A percentile compares a stretch with the other conserved stretches of the same genome.
phyloP scores from a whole-genome alignment of 2,888 invertebrate genomes.

The Netelia melanura region DNA sequence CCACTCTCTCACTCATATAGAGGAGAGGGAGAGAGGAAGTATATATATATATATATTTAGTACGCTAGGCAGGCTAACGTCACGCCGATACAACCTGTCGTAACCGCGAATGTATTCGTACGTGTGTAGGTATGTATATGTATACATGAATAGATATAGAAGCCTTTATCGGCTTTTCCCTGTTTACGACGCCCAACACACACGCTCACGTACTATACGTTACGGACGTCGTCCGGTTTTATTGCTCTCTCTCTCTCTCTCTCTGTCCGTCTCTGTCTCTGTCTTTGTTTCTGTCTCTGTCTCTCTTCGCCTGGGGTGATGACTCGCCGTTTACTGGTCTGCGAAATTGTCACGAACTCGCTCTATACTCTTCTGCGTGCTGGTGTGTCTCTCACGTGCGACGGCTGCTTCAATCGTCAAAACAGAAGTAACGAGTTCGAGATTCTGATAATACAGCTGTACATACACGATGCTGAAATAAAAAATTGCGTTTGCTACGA shows the following conservation, averaged over 20 bases:
- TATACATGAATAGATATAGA: conserved; percentile 17
- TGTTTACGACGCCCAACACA: conserved; percentile 72
- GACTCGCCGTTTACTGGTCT: conserved; percentile 62
- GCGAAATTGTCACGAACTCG: conserved; percentile 58
- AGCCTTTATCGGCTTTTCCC: conserved; percentile 71
- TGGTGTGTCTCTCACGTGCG: conserved; percentile 37
- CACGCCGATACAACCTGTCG: conserved; percentile 56
- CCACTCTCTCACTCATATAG: too few relatives aligned
- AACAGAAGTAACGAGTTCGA: conserved; percentile 46
- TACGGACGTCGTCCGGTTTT: conserved; percentile 74
- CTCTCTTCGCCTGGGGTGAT: conserved; percentile 43
- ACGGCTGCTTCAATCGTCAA: conserved; percentile 61
- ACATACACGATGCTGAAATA: conserved; percentile 1
- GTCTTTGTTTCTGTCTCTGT: background rate
- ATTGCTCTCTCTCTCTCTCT: conserved; percentile 60
- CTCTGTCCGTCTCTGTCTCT: background rate
- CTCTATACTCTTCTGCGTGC: conserved; percentile 1
- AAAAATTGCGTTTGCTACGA: background rate
- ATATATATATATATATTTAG: conserved; percentile 27
- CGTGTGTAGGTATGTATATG: background rate
- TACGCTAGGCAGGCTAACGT: conserved; percentile 30
- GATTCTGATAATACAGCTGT: conserved; percentile 29
- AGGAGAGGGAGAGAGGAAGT: background rate
- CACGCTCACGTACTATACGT: conserved; percentile 51
- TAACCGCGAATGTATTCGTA: conserved; percentile 1